Percentiles rank a stretch among this genome's conserved stretches.
phyloP scores from a whole-genome alignment of 2,797 vertebrate genomes.

The Sebastes paucispinis region DNA sequence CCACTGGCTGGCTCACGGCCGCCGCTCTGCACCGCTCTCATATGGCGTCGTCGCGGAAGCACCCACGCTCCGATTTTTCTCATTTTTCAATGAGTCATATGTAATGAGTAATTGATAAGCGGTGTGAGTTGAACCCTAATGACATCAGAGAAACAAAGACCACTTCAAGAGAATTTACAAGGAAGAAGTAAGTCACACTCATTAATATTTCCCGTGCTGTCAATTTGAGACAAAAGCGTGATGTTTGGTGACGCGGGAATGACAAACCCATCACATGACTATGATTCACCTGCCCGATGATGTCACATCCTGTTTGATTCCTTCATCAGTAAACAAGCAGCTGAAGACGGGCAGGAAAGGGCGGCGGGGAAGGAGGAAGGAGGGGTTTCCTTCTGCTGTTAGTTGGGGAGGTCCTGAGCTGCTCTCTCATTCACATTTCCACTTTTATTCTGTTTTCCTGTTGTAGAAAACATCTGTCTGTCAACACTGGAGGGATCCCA shows the following conservation, averaged over 20 bases:
- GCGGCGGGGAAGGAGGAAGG: background rate
- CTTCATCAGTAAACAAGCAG: slow-evolving; percentile 69
- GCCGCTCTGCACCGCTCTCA: too few relatives aligned
- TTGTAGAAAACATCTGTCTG: slow-evolving; percentile 21
- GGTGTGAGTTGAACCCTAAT: background rate
- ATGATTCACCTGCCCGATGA: slow-evolving; percentile 69
- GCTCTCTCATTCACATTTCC: background rate
- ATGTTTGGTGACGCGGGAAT: slow-evolving; percentile 40
- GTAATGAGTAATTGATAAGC: background rate
- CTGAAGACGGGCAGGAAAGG: slow-evolving; percentile 61
- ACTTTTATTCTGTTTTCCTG: slow-evolving; percentile 33
- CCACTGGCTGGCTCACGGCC: too few relatives aligned
- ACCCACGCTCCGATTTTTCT: too few relatives aligned
- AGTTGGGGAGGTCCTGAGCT: background rate
- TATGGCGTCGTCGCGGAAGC: too few relatives aligned
- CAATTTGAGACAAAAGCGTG: slow-evolving; percentile 14
- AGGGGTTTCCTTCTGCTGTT: slow-evolving; percentile 51
- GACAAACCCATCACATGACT: slow-evolving; percentile 39
- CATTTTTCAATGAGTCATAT: background rate
- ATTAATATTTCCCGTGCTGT: slow-evolving; percentile 16
- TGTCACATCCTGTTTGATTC: slow-evolving; percentile 73
- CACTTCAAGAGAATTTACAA: background rate
- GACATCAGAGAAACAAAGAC: background rate
- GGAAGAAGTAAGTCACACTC: background rate
- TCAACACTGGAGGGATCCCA: slow-evolving; percentile 2